Evolutionary conservation across 2,888 invertebrate genomes (phyloP).

Genomic region (Ceramica pisi): DNA sequence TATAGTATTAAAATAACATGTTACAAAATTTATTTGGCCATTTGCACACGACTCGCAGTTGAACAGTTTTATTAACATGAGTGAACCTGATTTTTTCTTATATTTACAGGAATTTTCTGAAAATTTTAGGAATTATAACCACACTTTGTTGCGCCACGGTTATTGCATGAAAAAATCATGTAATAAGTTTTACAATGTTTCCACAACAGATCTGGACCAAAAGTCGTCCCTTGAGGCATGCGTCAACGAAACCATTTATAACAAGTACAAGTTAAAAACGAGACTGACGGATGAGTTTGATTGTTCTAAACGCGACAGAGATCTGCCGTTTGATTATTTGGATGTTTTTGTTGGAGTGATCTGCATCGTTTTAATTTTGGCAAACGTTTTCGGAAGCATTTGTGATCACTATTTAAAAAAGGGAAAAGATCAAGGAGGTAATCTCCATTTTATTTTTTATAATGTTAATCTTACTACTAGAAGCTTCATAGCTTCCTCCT

Average conservation of each 20-base stretch:
- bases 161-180: conserved; percentile 80
- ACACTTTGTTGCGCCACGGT: conserved; percentile 80
- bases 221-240: conserved; percentile 55
- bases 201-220: conserved; percentile 50
- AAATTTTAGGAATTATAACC: conserved; percentile 80
- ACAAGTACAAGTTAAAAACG: conserved; percentile 52
- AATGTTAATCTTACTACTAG: too few relatives aligned
- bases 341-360: conserved; percentile 40
- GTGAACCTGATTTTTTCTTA: not conserved
- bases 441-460: not conserved
- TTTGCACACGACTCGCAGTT: too few relatives aligned
- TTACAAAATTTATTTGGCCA: too few relatives aligned
- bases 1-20: too few relatives aligned
- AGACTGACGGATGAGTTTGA: conserved; percentile 30
- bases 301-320: conserved; percentile 38
- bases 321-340: conserved; percentile 23
- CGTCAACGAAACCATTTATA: conserved; percentile 55
- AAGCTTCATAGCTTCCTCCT: too few relatives aligned
- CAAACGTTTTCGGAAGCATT: conserved; percentile 54
- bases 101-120: conserved; percentile 79
- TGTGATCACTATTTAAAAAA: conserved; percentile 30
- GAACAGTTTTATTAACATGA: too few relatives aligned
- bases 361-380: conserved; percentile 31
- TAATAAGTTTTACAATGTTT: conserved; percentile 63
- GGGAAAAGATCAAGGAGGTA: conserved; percentile 15